phyloP scores from a whole-genome alignment of 2,113 vertebrate genomes.

The Etia nguti region DNA sequence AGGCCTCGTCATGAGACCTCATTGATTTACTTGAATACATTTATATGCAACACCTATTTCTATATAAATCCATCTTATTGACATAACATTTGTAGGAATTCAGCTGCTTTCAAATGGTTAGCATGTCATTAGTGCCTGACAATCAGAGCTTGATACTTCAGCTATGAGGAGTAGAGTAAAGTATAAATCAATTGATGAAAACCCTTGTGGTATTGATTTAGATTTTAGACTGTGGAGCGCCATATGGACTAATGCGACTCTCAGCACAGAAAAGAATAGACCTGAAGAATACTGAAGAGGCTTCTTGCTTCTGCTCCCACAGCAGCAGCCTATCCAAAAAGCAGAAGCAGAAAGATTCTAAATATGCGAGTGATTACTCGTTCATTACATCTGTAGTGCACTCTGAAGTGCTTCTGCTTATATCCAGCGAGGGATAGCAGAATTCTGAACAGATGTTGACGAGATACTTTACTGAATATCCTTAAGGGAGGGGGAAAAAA shows the following conservation, averaged over 20 bases:
- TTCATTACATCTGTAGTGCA: conserved; percentile 24
- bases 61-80: conserved; percentile 51
- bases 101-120: conserved; percentile 36
- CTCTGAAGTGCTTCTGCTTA: conserved; percentile 22
- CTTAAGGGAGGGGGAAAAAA: conserved; percentile 13
- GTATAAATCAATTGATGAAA: conserved; percentile 50
- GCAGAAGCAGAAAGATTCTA: background rate
- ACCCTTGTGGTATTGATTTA: conserved; percentile 26
- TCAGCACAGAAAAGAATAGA: background rate
- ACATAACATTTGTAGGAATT: conserved; percentile 60
- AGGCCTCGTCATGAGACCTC: conserved; percentile 16
- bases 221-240: background rate
- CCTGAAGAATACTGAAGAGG: conserved; percentile 13
- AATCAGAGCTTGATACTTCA: conserved; percentile 19
- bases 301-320: background rate
- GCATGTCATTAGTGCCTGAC: conserved; percentile 44
- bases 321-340: background rate
- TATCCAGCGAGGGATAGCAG: conserved; percentile 4
- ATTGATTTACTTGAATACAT: conserved; percentile 49
- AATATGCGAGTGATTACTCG: conserved; percentile 35
- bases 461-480: conserved; percentile 34
- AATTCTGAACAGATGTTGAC: conserved; percentile 10
- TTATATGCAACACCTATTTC: conserved; percentile 31
- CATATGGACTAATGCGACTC: background rate
- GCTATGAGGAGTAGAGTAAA: conserved; percentile 3